A percentile compares a stretch with the other conserved stretches of the same genome.
Conservation (phyloP, 2,113 vertebrate species). For the Siphamia tubifer region DNA sequence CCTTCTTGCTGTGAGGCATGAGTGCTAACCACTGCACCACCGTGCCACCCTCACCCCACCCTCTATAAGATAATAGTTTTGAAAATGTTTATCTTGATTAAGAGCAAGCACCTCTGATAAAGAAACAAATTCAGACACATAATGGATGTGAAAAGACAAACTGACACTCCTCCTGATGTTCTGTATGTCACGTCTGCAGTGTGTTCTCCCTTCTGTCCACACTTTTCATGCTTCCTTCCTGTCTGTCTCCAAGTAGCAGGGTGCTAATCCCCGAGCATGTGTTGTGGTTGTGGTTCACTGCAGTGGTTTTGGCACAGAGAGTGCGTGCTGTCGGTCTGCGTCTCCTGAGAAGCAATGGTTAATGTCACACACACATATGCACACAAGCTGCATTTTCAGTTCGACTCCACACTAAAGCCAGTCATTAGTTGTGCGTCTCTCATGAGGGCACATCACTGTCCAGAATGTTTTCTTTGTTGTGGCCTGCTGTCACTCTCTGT, state of each 20-base stretch:
- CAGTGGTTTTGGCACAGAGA: conserved; percentile 15
- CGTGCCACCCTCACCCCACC: no score
- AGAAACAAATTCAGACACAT: background rate
- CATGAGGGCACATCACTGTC: conserved; percentile 23
- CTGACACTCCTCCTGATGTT: background rate
- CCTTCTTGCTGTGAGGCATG: no score
- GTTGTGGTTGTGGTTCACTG: conserved; percentile 14
- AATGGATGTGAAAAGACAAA: background rate
- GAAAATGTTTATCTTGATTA: no score
- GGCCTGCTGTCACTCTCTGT: background rate
- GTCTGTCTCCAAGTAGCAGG: conserved; percentile 1
- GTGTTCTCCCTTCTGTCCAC: background rate
- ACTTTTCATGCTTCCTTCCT: background rate
- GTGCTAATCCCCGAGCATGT: conserved; percentile 33
- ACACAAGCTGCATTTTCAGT: background rate
- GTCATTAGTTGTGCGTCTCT: conserved; percentile 19
- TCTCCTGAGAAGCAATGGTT: conserved; percentile 1
- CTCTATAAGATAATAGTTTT: no score
- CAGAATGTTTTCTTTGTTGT: background rate
- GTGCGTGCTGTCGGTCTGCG: conserved; percentile 3
- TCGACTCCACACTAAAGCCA: background rate
- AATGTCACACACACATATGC: background rate
- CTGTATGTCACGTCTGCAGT: background rate
- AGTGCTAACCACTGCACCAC: no score
- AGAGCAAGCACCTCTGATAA: no score